A percentile compares a stretch with the other conserved stretches of the same genome.
phyloP scores from a whole-genome alignment of 2,113 vertebrate genomes.

The Fulmarus glacialis region DNA sequence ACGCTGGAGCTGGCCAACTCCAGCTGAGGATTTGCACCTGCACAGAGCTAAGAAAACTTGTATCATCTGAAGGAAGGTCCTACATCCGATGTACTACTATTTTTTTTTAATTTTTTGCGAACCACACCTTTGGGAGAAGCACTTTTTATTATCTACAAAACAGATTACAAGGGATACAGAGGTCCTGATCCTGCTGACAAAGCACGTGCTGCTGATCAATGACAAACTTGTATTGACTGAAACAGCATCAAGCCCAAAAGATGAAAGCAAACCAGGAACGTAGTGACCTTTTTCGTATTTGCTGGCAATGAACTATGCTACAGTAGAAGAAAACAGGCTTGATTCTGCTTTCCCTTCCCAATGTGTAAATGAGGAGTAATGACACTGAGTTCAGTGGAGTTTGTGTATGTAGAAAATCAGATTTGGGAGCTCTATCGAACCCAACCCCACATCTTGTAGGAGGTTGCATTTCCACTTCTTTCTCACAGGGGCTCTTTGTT shows the following conservation, averaged over 20 bases:
- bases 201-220: neutral
- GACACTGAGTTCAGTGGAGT: neutral
- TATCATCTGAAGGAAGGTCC: neutral
- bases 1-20: neutral
- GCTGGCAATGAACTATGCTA: neutral
- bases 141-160: neutral
- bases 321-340: neutral
- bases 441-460: neutral
- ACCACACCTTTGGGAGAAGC: neutral
- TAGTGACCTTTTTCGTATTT: neutral
- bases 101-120: neutral
- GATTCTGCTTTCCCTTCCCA: neutral
- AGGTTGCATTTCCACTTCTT: conserved; percentile 40
- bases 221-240: neutral
- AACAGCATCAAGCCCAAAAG: neutral
- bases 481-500: conserved; percentile 62
- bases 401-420: neutral
- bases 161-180: neutral
- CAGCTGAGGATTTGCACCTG: neutral
- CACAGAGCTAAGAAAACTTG: neutral
- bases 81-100: accelerated
- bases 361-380: neutral
- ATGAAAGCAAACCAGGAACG: neutral
- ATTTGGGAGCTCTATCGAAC: neutral
- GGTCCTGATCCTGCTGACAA: neutral